A percentile compares a stretch with the other conserved stretches of the same genome.
phyloP scores from a whole-genome alignment of 2,797 vertebrate species.

The Notoglanidium macrostoma region DNA sequence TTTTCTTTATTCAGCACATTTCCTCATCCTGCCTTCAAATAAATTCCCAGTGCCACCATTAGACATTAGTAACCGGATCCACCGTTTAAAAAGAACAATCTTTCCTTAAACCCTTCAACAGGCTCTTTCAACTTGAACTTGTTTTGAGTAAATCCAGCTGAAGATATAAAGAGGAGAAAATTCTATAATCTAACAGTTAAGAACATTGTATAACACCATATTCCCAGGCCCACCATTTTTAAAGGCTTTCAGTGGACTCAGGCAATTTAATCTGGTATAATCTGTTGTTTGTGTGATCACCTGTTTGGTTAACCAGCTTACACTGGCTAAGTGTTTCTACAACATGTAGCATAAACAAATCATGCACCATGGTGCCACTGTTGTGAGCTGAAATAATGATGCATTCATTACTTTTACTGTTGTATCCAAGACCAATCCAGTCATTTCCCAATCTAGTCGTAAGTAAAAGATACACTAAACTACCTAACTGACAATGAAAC shows the following conservation, averaged over 20 bases:
- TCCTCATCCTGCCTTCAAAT: neutral
- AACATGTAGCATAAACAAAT: neutral
- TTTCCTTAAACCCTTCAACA: neutral
- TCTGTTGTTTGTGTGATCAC: neutral
- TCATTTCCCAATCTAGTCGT: neutral
- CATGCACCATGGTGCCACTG: neutral
- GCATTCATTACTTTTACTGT: neutral
- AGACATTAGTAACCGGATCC: neutral
- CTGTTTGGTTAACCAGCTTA: neutral
- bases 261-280: neutral
- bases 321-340: neutral
- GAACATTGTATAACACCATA: neutral
- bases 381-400: neutral
- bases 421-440: neutral
- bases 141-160: neutral
- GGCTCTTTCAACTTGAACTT: neutral
- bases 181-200: neutral
- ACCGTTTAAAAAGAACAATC: neutral
- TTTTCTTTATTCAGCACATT: neutral
- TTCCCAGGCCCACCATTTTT: neutral
- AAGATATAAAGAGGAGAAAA: neutral
- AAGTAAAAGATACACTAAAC: neutral
- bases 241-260: neutral
- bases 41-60: neutral
- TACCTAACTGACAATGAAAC: neutral